Evolutionary conservation across 2,888 invertebrate genomes (phyloP).

Genomic region (Nudaria mundana): DNA sequence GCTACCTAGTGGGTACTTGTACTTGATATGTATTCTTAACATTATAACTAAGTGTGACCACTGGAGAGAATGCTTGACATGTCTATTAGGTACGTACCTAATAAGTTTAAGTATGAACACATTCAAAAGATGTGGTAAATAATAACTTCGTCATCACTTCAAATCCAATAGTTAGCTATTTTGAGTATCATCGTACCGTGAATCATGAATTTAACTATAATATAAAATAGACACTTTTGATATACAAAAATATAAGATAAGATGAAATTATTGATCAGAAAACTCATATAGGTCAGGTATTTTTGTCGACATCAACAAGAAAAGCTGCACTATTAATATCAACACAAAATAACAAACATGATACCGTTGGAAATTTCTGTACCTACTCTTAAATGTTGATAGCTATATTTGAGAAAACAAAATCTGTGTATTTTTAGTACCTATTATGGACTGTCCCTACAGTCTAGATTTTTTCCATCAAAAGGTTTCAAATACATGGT

Average conservation of each 20-base stretch:
- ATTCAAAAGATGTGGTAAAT: too few species aligned
- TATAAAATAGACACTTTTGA: too few species aligned
- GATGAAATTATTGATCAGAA: slow-evolving; percentile 34
- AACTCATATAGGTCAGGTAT: slow-evolving; percentile 34
- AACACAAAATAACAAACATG: slow-evolving; percentile 26
- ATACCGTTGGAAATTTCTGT: slow-evolving; percentile 12
- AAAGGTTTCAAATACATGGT: too few species aligned
- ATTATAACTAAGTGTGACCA: not conserved
- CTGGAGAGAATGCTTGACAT: not conserved
- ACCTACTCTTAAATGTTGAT: slow-evolving; percentile 15
- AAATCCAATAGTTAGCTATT: not conserved
- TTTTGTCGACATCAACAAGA: slow-evolving; percentile 29
- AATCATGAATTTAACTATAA: too few species aligned
- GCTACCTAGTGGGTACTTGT: too few species aligned
- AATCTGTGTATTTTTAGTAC: too few species aligned
- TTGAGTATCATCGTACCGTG: not conserved
- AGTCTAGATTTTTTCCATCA: too few species aligned
- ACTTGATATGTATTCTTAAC: too few species aligned
- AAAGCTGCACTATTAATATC: slow-evolving; percentile 20
- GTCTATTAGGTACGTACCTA: too few species aligned
- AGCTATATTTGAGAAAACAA: slow-evolving; percentile 10
- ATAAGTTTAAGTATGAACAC: too few species aligned
- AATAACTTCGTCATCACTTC: slow-evolving; percentile 8
- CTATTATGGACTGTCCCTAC: too few species aligned
- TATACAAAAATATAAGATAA: slow-evolving; percentile 1